Evolutionary conservation across 2,113 vertebrate genomes (phyloP).

Genomic region (Hassar affinis): DNA sequence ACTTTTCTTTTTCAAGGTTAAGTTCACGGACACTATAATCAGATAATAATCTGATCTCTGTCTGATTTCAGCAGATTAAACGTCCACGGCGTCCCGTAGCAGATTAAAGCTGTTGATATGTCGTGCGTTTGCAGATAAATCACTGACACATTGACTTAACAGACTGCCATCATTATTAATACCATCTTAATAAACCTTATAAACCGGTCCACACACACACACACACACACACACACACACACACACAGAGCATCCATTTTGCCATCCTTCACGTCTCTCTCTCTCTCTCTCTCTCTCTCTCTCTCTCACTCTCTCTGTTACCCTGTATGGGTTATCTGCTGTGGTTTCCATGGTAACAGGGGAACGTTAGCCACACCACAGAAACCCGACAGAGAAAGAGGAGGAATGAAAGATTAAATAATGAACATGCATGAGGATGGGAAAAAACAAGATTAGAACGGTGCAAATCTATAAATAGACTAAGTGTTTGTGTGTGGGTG

Average conservation of each 20-base stretch:
- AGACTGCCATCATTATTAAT: neutral
- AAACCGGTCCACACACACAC: neutral
- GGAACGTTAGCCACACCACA: slow-evolving; percentile 30
- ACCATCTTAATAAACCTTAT: neutral
- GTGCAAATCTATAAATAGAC: neutral
- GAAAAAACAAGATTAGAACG: neutral
- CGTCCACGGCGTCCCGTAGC: no score
- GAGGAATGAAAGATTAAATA: slow-evolving; percentile 27
- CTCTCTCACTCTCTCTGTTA: slow-evolving; percentile 26
- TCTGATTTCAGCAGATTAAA: no score
- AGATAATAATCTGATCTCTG: no score
- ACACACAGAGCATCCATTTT: slow-evolving; percentile 19
- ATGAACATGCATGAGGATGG: slow-evolving; percentile 12
- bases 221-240: neutral
- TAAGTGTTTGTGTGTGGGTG: neutral
- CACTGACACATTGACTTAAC: neutral
- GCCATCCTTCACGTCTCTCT: neutral
- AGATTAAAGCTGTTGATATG: neutral
- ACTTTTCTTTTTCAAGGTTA: neutral
- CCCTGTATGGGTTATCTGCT: slow-evolving; percentile 38
- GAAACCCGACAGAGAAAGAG: slow-evolving; percentile 22
- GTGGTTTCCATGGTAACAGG: slow-evolving; percentile 53
- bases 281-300: slow-evolving; percentile 33
- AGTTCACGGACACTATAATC: neutral
- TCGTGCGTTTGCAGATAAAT: neutral